Percentiles rank a stretch among this genome's conserved stretches.
These are phyloP conservation scores for Helarctos malayanus DNA, from an alignment of 2,797 vertebrate genomes.

Conservation along the genomic window DNA sequence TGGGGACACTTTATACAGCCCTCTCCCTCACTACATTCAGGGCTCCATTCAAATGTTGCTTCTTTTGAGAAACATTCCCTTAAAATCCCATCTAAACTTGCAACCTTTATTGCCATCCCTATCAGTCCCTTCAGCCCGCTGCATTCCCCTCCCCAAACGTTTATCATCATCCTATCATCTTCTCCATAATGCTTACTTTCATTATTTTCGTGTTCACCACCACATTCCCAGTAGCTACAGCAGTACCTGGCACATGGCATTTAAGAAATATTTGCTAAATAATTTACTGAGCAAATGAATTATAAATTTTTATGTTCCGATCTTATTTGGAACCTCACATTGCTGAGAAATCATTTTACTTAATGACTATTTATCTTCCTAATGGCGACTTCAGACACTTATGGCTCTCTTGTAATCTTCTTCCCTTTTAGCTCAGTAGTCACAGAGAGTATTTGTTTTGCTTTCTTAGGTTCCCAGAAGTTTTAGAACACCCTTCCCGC, in stretches of 20 bases:
- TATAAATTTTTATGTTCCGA: slow-evolving; percentile 36
- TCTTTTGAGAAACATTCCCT: slow-evolving; percentile 46
- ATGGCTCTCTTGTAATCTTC: not conserved
- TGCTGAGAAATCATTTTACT: slow-evolving; percentile 70
- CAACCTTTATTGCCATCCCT: not conserved
- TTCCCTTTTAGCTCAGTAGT: not conserved
- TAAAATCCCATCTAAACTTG: slow-evolving; percentile 15
- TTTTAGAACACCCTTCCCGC: not conserved
- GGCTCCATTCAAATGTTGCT: slow-evolving; percentile 47
- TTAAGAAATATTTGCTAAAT: slow-evolving; percentile 72
- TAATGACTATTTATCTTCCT: slow-evolving; percentile 56
- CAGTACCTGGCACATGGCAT: slow-evolving; percentile 29
- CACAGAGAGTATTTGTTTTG: slow-evolving; percentile 26
- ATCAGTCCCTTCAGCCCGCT: slow-evolving; percentile 21
- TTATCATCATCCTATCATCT: not conserved
- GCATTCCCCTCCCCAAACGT: not conserved
- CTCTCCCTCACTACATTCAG: not conserved
- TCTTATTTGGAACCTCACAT: slow-evolving; percentile 39
- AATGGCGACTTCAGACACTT: slow-evolving; percentile 51
- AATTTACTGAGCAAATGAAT: slow-evolving; percentile 62
- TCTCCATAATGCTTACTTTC: slow-evolving; percentile 3
- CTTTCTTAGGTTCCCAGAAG: slow-evolving; percentile 33
- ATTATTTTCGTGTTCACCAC: slow-evolving; percentile 48
- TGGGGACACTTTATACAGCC: not conserved
- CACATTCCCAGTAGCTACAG: slow-evolving; percentile 7